Percentiles rank a stretch among this genome's conserved stretches.
phyloP scores from a whole-genome alignment of 2,797 vertebrate species.

The Semaprochilodus insignis region DNA sequence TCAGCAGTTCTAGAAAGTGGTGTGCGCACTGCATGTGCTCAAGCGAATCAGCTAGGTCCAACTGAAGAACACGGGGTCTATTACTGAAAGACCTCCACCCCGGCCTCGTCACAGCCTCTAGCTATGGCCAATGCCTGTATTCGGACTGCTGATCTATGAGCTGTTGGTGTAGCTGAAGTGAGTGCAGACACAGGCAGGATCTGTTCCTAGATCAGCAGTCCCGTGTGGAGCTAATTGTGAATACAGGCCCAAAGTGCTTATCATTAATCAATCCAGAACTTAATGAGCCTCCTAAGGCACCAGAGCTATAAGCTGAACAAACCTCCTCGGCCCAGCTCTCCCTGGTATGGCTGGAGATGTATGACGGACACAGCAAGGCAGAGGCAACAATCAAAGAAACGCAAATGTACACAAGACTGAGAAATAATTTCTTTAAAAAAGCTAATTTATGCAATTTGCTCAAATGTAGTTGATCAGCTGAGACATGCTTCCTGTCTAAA shows the following conservation, averaged over 20 bases:
- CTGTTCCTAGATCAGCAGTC: not conserved
- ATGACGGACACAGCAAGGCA: constrained; percentile 36
- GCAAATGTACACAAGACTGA: not conserved
- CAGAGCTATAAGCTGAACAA: not conserved
- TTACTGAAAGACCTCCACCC: not conserved
- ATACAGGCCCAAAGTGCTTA: constrained; percentile 18
- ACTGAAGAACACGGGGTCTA: constrained; percentile 18
- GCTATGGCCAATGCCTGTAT: not conserved
- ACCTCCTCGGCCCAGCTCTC: constrained; percentile 20
- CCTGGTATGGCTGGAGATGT: constrained; percentile 25
- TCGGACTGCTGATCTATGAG: not conserved
- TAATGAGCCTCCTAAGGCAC: constrained; percentile 10
- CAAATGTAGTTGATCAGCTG: not conserved
- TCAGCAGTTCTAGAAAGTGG: constrained; percentile 48
- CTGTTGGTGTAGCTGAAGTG: not conserved
- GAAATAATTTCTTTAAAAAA: not conserved
- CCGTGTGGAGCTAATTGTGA: constrained; percentile 6
- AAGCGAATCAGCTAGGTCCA: constrained; percentile 26
- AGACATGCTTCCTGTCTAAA: not conserved
- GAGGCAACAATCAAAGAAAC: not conserved
- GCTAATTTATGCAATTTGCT: not conserved
- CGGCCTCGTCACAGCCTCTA: not conserved
- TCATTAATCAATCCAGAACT: constrained; percentile 30
- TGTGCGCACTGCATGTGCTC: constrained; percentile 17
- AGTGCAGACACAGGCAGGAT: not conserved